Evolutionary conservation across 2,113 vertebrate species (phyloP), one percentile per base, ranked within the genome.

Genomic region (Psittacara wagleri): DNA sequence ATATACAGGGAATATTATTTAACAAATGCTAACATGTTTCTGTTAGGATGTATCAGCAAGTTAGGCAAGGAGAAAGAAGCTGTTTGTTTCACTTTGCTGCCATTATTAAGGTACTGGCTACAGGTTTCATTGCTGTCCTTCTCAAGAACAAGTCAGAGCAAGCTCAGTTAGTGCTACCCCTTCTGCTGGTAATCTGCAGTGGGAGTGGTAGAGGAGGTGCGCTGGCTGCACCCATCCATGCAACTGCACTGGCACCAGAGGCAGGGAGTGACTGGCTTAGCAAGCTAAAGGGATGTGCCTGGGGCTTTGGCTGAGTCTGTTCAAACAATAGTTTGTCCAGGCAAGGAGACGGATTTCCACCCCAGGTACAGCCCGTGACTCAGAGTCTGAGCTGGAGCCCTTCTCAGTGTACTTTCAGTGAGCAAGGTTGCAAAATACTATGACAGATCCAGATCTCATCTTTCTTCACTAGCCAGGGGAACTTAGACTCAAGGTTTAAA

Each of bases 261-360:
- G 49, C 84, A 80, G 91, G 91, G 96, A 94, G 92, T 37, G 74
- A 92, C 92, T 63, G 86, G 86, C 80, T 86, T 7, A 76, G 78
- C 57, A 44, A 67, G 63, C 89, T 91, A 5, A 37, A 93, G 94
- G 90, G 92, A 92, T 94, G 80, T 84, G 91, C 86, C 94, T 43
- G 16, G 52, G 86, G 76, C 80, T 96, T 90, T 93, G 88, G 77
- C 81, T 94, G 86, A 59, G 62, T 74, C 73, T 94, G 57, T 67
- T 94, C 84, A 94, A 92, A 86, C 83, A 94, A 46, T 67, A 33
- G 83, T 76, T 88, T 76, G 77, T 95, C 94, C 92, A 91, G 91
- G 92, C 88, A 94, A 59, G 77, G 96, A 92, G 94, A 69, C 0
- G 13, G 41, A 85, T 94, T 94, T 96, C 80, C 74, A 93, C 3